Evolutionary conservation across 2,797 vertebrate genomes (phyloP), one percentile per base, ranked within the genome.

Genomic region (Sebastes diaconus): DNA sequence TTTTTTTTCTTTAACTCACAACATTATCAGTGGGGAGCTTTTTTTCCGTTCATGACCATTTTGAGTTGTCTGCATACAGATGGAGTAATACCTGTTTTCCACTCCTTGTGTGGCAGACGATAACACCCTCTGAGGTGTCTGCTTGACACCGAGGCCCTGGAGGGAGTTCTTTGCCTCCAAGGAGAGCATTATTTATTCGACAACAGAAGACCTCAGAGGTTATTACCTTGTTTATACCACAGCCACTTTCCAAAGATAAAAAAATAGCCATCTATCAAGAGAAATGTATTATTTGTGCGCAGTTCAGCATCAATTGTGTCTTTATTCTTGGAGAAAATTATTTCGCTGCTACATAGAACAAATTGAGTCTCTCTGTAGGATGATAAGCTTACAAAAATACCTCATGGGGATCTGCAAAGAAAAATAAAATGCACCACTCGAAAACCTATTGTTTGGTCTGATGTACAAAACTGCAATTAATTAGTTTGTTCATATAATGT

Each of bases 201-300:
- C 70, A 85, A 67, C 73, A 79, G 36, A 75, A 64, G 58, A 76
- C 78, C 85, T 74, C 57, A 36, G 77, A 80, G 72, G 82, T 87
- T 75, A 86, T 86, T 77, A 77, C 46, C 46, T 77, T 86, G 73
- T 85, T 83, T 77, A 86, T 83, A 76, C 64, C 54, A 13, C 13
- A 57, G 63, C 20, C 70, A 63, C 66, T 81, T 80, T 66, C 58
- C 6, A 77, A 76, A 87, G 25, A 78, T 59, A 42, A 61, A 76
- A 52, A 22, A 59, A 50, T 54, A 54, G 8, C 55, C 32, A 73
- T 73, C 25, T 64, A 36, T 81, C 29, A 22, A 58, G 5, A 78
- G 29, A 79, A 74, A 81, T 63, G 5, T 32, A 73, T 64, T 59
- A 68, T 77, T 50, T 68, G 16, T 22, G 22, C 27, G 32, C 16